These are phyloP conservation scores for Drosophila burlai DNA, from an alignment of 1,140 invertebrate species.

Conservation along the genomic window DNA sequence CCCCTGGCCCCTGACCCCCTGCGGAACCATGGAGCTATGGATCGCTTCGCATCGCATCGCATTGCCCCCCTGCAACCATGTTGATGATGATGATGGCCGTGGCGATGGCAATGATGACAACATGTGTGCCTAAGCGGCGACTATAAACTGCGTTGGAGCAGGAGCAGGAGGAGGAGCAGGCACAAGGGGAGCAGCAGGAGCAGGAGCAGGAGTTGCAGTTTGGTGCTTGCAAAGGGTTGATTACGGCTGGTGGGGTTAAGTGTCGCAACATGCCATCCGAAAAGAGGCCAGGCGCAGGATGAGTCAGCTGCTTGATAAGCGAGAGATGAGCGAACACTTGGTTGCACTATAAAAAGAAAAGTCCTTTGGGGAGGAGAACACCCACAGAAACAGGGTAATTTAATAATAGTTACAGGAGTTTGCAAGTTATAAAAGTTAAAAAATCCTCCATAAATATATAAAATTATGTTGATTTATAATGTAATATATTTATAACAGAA, in stretches of 20 bases:
- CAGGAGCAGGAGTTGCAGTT: constrained; percentile 1
- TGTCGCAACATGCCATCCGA: constrained; percentile 34
- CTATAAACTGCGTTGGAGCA: constrained; percentile 60
- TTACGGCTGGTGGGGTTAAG: constrained; percentile 36
- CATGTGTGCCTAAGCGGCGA: constrained; percentile 69
- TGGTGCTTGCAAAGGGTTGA: constrained; percentile 24
- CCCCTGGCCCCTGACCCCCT: neutral
- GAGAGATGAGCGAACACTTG: constrained; percentile 37
- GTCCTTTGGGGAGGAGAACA: neutral
- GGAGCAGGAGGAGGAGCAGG: neutral
- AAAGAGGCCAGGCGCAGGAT: constrained; percentile 17
- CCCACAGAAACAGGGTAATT: too few species aligned
- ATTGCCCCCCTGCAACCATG: constrained; percentile 17
- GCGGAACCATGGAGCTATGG: constrained; percentile 4
- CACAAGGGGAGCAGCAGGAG: neutral
- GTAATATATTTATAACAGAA: neutral
- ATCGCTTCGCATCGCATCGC: constrained; percentile 11
- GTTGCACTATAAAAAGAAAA: neutral
- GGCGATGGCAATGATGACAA: constrained; percentile 64
- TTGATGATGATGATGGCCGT: constrained; percentile 49
- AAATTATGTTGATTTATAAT: too few species aligned
- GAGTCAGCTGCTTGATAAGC: constrained; percentile 33
- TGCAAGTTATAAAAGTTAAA: too few species aligned
- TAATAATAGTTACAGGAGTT: too few species aligned
- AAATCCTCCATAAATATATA: too few species aligned